Percentiles rank a stretch among this genome's conserved stretches.
These are phyloP conservation scores for Propithecus perrieri DNA, from an alignment of 2,797 vertebrate genomes.

Conservation along the genomic window DNA sequence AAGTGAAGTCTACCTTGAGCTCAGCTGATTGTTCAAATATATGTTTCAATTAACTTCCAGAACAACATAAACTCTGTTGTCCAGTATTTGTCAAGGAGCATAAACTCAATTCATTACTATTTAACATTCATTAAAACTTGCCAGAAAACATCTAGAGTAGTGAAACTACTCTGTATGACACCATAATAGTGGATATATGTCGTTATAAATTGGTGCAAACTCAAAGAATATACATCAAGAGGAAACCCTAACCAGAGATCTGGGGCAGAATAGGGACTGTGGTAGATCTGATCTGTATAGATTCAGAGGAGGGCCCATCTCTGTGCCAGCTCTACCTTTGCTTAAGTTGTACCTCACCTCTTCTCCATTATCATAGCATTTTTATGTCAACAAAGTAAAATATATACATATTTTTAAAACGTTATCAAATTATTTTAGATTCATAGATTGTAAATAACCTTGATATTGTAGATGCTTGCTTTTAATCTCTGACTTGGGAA, in stretches of 20 bases:
- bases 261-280: accelerated
- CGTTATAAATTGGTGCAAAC: not conserved
- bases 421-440: not conserved
- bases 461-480: not conserved
- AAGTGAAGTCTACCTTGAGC: not conserved
- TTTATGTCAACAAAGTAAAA: not conserved
- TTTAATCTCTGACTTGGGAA: not conserved
- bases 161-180: not conserved
- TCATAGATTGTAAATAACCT: not conserved
- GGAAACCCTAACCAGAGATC: not conserved
- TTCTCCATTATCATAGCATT: not conserved
- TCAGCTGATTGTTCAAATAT: not conserved
- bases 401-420: not conserved
- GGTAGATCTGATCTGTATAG: not conserved
- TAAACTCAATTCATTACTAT: not conserved
- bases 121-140: not conserved
- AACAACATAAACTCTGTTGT: not conserved
- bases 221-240: not conserved
- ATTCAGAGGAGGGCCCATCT: no score
- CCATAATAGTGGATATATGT: not conserved
- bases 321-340: not conserved
- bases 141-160: not conserved
- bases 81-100: not conserved
- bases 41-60: not conserved
- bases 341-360: not conserved